Base-by-base conservation (phyloP, 1,140 invertebrate species). In the Eulimnadia texana region DNA sequence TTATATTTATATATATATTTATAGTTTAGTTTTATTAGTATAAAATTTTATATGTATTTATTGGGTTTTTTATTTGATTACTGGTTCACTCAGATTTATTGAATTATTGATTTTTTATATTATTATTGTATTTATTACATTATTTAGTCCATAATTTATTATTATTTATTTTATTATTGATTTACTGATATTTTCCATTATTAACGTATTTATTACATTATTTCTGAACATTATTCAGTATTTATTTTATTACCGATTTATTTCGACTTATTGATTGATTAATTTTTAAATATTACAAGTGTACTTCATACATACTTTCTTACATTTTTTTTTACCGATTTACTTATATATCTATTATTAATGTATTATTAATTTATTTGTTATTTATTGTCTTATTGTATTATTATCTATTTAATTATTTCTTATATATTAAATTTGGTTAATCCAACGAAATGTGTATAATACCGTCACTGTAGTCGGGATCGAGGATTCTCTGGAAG, bases 401-500 rank as follows among this genome's bases (percentile, higher is more conserved):
- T 9, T 42, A 9, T 42, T 9, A 42, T 42, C 33, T 42, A 42
- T 16, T 42, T 42, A 42, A 42, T 42, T 42, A 42, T 19, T 25
- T 56, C 11, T 16, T 1, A 28, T 28, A 10, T 19, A 2, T 3
- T 1, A 9, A 29, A 6, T 24, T 3, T 28, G 23, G 23, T n/a
- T 6, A 56, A 6, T 59, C 0, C 16, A 29, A 20, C 22, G 20
- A 28, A 72, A 67, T 24, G 6, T 10, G 13, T 28, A 49, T 19
- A 33, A 61, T 60, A 68, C 68, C 67, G 57, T 69, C 67, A 13
- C 50, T 58, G 54, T 71, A 72, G 49, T 51, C 61, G 11, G 60
- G 60, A 33, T 67, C 65, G 42, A 73, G 29, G 9, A 77, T 62
- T 50, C 76, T 60, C 20, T 66, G 65, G 33, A 76, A 70, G 3